Base-by-base conservation (phyloP, 1,140 invertebrate genomes). In the Plutomurus gul region DNA sequence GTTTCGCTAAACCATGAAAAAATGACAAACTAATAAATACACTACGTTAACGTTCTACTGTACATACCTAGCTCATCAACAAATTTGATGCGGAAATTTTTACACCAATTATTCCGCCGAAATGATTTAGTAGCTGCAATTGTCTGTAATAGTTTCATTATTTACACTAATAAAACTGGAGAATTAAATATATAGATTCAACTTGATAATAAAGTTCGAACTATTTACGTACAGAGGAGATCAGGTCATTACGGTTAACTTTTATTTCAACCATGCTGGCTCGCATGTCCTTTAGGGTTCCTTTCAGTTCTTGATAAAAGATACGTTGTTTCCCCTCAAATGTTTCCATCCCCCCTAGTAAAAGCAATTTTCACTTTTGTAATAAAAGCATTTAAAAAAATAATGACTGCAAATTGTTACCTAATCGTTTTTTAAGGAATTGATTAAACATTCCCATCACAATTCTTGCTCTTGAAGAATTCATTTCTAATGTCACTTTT, bases 271-370 rank as follows among this genome's bases (percentile, higher is more conserved):
- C 93, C 93, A 84, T 95, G 93, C 86, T 56, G 95, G 94, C 85
- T 93, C 92, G 84, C 18, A 75, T 43, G 93, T 92, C 82, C 92
- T 93, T 83, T 92, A 91, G 88, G 92, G 94, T 85, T 91, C 92
- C 84, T 94, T 94, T 83, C 94, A 89, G 65, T 88, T 96, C 94
- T 85, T 95, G 94, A 87, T 96, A 95, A 87, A 97, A 97, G 87
- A 96, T 96, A 84, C 95, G 93, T 87, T 96, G 94, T 86, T 97
- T 97, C 85, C 97, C 95, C 87, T 95, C 95, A 85, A 98, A 98
- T 27, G 95, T 95, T 88, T 97, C 95, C 22, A 95, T 96, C 4
- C 96, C 96, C 65, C 95, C 89, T 90, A 71, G n/a, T 84, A 82
- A 60, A 16, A 30, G 18, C 10, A 49, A 33, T 10, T 8, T n/a